Percentiles rank a stretch among this genome's conserved stretches.
Conservation (phyloP, 2,797 vertebrate genomes). For the Bradypus variegatus region DNA sequence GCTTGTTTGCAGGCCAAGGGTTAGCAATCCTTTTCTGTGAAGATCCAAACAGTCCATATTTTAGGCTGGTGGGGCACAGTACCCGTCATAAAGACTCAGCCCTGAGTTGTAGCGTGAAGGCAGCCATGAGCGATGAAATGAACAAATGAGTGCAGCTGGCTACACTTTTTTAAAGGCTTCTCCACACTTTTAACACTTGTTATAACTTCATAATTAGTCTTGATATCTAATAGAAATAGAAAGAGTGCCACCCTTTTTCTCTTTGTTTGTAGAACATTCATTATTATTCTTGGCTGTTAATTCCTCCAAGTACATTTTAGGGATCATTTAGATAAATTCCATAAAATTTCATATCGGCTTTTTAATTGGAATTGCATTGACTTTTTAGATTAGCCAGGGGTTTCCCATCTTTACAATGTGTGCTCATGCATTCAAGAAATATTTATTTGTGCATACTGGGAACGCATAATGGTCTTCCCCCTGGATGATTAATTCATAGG, state of each 20-base stretch:
- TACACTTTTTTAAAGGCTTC: neutral
- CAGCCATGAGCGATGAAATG: neutral
- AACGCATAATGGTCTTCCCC: neutral
- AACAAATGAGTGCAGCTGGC: fast-evolving
- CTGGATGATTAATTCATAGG: neutral
- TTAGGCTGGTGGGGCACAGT: neutral
- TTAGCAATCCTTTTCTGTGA: neutral
- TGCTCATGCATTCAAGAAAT: neutral
- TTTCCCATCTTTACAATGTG: neutral
- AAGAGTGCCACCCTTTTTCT: neutral
- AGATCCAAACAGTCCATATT: neutral
- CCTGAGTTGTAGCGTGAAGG: fast-evolving
- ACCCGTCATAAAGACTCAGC: neutral
- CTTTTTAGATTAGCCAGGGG: neutral
- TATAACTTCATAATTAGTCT: neutral
- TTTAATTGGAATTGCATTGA: neutral
- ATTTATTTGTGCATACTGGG: neutral
- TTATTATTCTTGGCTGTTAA: neutral
- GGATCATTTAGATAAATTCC: neutral
- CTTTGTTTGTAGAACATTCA: neutral
- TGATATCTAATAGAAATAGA: neutral
- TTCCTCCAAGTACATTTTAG: neutral
- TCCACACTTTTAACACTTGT: neutral
- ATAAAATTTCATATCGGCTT: neutral
- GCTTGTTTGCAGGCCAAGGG: neutral